These are phyloP conservation scores for Drosophila koepferae DNA, from an alignment of 2,888 invertebrate species.

Conservation along the genomic window DNA sequence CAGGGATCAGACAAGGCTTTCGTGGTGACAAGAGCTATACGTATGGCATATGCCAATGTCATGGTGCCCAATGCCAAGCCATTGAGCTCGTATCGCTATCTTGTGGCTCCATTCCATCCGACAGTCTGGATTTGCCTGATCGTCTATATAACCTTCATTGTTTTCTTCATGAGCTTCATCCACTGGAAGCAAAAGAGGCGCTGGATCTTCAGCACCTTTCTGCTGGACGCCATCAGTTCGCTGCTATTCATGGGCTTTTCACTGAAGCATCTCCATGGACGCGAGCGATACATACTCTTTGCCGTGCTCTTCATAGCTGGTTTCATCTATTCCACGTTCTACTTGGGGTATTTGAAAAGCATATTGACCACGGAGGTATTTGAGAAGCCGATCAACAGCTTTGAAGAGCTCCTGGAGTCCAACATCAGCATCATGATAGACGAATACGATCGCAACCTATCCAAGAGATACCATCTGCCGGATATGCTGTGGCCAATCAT, in stretches of 20 bases:
- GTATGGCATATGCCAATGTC: conserved; percentile 61
- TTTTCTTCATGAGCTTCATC: conserved; percentile 60
- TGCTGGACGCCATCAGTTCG: conserved; percentile 63
- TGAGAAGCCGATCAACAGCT: conserved; percentile 60
- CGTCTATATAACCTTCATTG: conserved; percentile 50
- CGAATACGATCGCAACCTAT: conserved; percentile 50
- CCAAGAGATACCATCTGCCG: conserved; percentile 48
- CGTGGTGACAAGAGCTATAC: conserved; percentile 44
- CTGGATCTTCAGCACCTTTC: conserved; percentile 67
- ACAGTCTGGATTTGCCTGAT: conserved; percentile 60
- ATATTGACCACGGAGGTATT: conserved; percentile 65
- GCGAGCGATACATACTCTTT: conserved; percentile 59
- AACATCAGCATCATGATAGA: conserved; percentile 66
- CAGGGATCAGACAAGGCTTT: conserved; percentile 22
- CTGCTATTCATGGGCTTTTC: conserved; percentile 53
- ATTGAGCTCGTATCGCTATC: conserved; percentile 56
- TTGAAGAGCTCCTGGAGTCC: conserved; percentile 48
- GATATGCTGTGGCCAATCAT: conserved; percentile 48
- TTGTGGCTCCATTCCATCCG: conserved; percentile 51
- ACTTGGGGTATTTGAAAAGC: conserved; percentile 61
- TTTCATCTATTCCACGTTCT: conserved; percentile 64
- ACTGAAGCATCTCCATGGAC: conserved; percentile 47
- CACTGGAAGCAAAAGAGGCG: conserved; percentile 52
- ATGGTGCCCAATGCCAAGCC: conserved; percentile 60
- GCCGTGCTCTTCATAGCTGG: conserved; percentile 57